Conservation (phyloP, 2,113 vertebrate species). For the Caloenas nicobarica region DNA sequence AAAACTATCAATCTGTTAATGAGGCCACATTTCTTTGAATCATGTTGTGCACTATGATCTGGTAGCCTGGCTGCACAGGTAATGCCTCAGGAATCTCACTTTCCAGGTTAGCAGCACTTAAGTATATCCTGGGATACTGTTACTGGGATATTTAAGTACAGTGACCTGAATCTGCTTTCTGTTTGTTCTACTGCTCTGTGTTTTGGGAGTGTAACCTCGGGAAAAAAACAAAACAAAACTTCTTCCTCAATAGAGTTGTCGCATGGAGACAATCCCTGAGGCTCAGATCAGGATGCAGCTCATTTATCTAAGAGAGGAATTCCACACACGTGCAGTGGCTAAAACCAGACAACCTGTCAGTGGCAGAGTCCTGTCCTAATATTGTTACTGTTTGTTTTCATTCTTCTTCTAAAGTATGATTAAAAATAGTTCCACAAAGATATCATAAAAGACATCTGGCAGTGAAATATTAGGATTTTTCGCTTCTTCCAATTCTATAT, state of each 20-base stretch:
- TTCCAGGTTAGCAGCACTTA: neutral
- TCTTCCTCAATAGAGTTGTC: neutral
- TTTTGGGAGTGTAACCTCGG: neutral
- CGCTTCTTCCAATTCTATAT: neutral
- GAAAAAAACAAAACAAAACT: neutral
- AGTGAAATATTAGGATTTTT: neutral
- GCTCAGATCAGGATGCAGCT: neutral
- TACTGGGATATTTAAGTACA: neutral
- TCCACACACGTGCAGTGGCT: accelerated
- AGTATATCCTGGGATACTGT: neutral
- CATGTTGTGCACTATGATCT: neutral
- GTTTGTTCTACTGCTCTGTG: neutral
- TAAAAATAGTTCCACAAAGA: neutral
- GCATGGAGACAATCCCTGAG: neutral
- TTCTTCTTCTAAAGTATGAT: neutral
- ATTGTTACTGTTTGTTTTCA: neutral
- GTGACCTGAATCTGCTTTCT: neutral
- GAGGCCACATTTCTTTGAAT: neutral
- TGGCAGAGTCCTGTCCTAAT: neutral
- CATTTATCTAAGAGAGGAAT: neutral
- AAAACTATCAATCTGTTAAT: neutral
- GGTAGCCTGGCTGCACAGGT: neutral
- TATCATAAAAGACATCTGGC: neutral
- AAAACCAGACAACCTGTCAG: neutral
- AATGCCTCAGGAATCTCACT: neutral